These are phyloP conservation scores for Copidosoma floridanum DNA, from an alignment of 1,140 invertebrate species.

Conservation along the genomic window DNA sequence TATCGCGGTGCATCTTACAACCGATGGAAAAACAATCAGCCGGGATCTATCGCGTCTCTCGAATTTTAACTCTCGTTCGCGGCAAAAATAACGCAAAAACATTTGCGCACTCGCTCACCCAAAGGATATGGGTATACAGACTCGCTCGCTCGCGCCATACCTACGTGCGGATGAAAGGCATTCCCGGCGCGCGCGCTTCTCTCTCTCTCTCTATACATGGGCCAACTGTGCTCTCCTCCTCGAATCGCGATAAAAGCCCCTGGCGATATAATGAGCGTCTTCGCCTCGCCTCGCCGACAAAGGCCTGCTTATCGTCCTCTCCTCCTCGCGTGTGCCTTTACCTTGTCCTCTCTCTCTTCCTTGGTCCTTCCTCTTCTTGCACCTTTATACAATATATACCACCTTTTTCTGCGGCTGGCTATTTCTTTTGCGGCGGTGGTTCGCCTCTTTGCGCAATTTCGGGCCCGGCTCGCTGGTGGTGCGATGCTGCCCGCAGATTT, in stretches of 20 bases:
- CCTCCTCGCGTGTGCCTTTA: neutral
- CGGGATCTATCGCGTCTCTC: conserved; percentile 24
- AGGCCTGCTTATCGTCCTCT: conserved; percentile 12
- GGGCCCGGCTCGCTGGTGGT: too few species aligned
- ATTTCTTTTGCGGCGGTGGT: neutral
- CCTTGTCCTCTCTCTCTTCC: neutral
- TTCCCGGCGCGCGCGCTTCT: conserved; percentile 11
- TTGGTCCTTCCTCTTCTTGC: neutral
- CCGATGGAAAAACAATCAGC: conserved; percentile 7
- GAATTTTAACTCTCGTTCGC: too few species aligned
- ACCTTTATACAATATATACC: too few species aligned
- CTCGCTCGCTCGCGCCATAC: neutral
- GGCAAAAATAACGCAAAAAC: too few species aligned
- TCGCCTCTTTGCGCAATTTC: neutral
- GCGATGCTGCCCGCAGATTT: conserved; percentile 19
- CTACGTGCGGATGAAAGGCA: conserved; percentile 6
- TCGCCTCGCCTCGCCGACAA: conserved; percentile 28
- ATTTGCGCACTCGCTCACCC: too few species aligned
- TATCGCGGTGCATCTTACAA: neutral
- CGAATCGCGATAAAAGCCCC: conserved; percentile 26
- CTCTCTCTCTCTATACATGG: conserved; percentile 7
- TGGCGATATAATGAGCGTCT: conserved; percentile 26
- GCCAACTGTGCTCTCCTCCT: too few species aligned
- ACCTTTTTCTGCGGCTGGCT: neutral
- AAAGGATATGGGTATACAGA: too few species aligned